phyloP scores from a whole-genome alignment of 2,888 invertebrate genomes.

The Monochamus alternatus region DNA sequence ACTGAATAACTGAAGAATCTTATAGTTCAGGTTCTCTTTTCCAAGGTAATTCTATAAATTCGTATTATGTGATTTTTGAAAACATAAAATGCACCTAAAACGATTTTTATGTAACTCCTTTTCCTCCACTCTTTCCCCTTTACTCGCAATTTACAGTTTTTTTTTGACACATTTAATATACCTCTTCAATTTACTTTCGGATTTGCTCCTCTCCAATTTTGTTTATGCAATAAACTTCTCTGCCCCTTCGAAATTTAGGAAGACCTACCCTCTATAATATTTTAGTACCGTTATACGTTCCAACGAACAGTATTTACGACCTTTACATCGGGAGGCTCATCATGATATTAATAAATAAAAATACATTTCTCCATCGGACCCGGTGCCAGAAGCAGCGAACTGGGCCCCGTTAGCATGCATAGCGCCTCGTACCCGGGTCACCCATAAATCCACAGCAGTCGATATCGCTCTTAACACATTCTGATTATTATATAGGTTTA shows the following conservation, averaged over 20 bases:
- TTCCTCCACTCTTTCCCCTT: too few species aligned
- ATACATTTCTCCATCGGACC: conserved; percentile 3
- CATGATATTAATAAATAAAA: conserved; percentile 4
- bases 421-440: conserved; percentile 19
- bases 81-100: too few species aligned
- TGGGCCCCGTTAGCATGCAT: conserved; percentile 30
- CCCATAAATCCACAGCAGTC: conserved; percentile 38
- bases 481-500: conserved; percentile 61
- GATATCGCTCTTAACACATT: conserved; percentile 58
- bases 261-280: not conserved
- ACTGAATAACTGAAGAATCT: too few species aligned
- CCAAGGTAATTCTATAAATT: too few species aligned
- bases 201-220: too few species aligned
- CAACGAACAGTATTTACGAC: conserved; percentile 4
- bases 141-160: too few species aligned
- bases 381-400: not conserved
- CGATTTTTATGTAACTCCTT: too few species aligned
- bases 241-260: not conserved
- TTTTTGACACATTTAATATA: too few species aligned
- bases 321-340: not conserved
- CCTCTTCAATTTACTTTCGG: too few species aligned
- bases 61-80: too few species aligned
- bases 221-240: not conserved
- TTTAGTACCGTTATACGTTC: not conserved
- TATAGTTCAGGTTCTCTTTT: too few species aligned